Conservation (phyloP, 2,113 vertebrate species). For the Orycteropus afer region DNA sequence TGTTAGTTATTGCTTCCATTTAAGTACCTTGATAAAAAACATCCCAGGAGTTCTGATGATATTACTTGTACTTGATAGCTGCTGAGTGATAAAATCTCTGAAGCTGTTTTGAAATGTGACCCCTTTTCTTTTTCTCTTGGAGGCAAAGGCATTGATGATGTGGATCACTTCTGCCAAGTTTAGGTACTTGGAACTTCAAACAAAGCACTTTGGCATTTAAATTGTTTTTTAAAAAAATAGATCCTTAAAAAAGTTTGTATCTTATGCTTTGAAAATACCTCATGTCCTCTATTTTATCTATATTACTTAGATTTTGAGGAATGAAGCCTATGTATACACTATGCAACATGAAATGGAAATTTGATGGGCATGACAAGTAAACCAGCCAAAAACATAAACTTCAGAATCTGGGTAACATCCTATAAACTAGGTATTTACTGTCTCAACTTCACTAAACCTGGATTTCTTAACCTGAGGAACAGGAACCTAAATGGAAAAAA, state of each 20-base stretch:
- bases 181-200: not conserved
- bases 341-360: slow-evolving; percentile 22
- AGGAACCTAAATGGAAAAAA: not conserved
- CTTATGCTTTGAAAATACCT: slow-evolving; percentile 24
- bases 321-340: not conserved
- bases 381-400: not conserved
- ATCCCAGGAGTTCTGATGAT: not conserved
- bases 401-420: not conserved
- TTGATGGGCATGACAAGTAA: not conserved
- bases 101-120: not conserved
- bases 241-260: not conserved
- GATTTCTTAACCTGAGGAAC: not conserved
- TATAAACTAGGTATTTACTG: not conserved
- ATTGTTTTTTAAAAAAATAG: not conserved
- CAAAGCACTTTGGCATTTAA: not conserved
- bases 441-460: not conserved
- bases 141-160: not conserved
- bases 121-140: not conserved
- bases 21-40: not conserved
- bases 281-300: not conserved
- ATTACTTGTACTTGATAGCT: not conserved
- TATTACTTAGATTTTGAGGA: not conserved
- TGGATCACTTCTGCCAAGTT: not conserved
- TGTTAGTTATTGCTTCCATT: not conserved
- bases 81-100: not conserved